These are phyloP conservation scores for Chiloscyllium plagiosum DNA, from an alignment of 2,113 vertebrate species.

Conservation along the genomic window DNA sequence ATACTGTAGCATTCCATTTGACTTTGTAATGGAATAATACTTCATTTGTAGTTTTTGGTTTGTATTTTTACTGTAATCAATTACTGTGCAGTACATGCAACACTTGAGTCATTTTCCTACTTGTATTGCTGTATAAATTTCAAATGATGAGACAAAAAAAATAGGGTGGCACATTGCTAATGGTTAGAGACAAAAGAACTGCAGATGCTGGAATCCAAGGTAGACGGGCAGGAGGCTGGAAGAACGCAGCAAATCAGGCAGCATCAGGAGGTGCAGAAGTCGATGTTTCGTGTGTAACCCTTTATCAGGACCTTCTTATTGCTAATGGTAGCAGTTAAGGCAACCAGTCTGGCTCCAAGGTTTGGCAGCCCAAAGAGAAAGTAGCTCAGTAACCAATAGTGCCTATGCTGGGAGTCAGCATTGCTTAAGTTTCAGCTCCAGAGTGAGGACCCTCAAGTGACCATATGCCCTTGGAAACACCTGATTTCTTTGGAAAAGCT, in stretches of 20 bases:
- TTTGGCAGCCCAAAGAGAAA: not conserved
- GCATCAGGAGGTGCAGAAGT: too few relatives aligned
- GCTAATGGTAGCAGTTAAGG: not conserved
- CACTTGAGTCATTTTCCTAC: not conserved
- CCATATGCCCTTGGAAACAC: too few relatives aligned
- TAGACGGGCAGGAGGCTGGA: too few relatives aligned
- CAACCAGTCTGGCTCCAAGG: not conserved
- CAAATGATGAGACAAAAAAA: not conserved
- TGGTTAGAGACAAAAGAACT: too few relatives aligned
- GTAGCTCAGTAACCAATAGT: not conserved
- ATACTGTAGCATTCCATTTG: constrained; percentile 26
- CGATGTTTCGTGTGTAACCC: too few relatives aligned
- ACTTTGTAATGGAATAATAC: constrained; percentile 23
- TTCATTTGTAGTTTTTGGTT: not conserved
- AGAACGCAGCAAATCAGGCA: too few relatives aligned
- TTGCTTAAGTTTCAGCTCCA: not conserved
- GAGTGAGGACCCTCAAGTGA: not conserved
- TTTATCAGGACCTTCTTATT: not conserved
- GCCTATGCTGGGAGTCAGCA: not conserved
- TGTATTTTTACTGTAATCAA: not conserved
- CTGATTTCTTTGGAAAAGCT: not conserved
- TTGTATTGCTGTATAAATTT: not conserved
- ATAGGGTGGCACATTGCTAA: too few relatives aligned
- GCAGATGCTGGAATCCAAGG: too few relatives aligned
- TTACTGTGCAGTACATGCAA: constrained; percentile 15